Base-by-base conservation (phyloP, 1,140 invertebrate species). In the Bombus picipes region DNA sequence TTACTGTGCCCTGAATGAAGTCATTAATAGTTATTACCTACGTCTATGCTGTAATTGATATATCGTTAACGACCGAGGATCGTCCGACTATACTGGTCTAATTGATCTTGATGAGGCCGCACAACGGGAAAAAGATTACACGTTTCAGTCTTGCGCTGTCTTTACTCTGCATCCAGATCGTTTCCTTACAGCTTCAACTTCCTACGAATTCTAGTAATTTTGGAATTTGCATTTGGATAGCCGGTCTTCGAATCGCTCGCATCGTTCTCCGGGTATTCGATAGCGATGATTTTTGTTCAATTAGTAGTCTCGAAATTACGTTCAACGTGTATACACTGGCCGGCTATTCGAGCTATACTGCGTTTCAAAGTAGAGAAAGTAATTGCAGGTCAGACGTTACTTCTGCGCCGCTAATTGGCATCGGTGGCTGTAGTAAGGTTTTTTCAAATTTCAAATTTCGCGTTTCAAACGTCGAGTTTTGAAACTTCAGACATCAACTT, bases 31-130 rank as follows among this genome's bases (percentile, higher is more conserved):
- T 89, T 79, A 88, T 92, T 89, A 88, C 41, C 81, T 87, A 89
- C 82, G 85, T 88, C 90, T 90, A 86, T 80, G 84, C 71, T 86
- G 87, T 92, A 92, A 92, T 91, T 92, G 91, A 92, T 91, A 91
- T 91, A 91, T 91, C 90, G 91, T 92, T 91, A 91, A 92, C 90
- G 86, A 53, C 18, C 88, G 75, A 73, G 81, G 84, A 91, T 91
- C 83, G 85, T 83, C 75, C 88, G 66, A 80, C 82, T 74, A 76
- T 83, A 81, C 85, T 80, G 84, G 71, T 89, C 76, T 91, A 91
- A 91, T 91, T 91, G 81, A 89, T 90, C 89, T 91, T 86, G 87
- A 89, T 86, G 90, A 91, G 84, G 79, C 88, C 82, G 83, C 65
- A 76, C 84, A 73, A 72, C 83, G 83, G 71, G 70, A 76, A 82